Conservation (phyloP, 2,888 invertebrate genomes). For the Eristalis arbustorum region DNA sequence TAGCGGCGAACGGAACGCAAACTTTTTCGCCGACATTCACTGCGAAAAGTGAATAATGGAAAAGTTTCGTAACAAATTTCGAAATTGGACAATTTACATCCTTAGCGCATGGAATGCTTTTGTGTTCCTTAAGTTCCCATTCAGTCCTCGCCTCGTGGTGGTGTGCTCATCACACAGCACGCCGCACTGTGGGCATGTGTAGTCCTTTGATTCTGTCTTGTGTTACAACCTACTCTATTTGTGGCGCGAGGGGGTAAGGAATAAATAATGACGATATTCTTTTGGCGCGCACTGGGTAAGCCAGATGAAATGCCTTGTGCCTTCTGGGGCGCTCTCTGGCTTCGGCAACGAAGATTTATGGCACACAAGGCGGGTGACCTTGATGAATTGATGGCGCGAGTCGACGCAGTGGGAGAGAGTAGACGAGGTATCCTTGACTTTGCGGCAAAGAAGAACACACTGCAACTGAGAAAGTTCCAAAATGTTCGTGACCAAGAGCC, state of each 20-base stretch:
- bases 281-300: background rate
- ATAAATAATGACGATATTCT: conserved; percentile 16
- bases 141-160: background rate
- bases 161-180: background rate
- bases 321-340: background rate
- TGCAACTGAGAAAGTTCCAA: background rate
- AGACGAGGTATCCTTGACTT: background rate
- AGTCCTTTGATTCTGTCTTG: background rate
- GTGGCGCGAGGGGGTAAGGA: background rate
- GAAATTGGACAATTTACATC: conserved; percentile 63
- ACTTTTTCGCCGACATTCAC: conserved; percentile 1
- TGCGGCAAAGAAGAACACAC: background rate
- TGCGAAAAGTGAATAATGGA: conserved; percentile 34
- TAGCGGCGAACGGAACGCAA: background rate
- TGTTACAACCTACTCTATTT: background rate
- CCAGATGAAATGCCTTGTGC: background rate
- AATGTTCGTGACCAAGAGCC: background rate
- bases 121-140: background rate
- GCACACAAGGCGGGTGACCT: background rate
- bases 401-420: background rate
- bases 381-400: background rate
- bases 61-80: conserved; percentile 52
- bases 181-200: background rate
- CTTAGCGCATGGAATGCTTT: conserved; percentile 41
- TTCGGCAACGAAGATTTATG: background rate